phyloP scores from a whole-genome alignment of 1,140 invertebrate species.

The Tetranychus urticae region DNA sequence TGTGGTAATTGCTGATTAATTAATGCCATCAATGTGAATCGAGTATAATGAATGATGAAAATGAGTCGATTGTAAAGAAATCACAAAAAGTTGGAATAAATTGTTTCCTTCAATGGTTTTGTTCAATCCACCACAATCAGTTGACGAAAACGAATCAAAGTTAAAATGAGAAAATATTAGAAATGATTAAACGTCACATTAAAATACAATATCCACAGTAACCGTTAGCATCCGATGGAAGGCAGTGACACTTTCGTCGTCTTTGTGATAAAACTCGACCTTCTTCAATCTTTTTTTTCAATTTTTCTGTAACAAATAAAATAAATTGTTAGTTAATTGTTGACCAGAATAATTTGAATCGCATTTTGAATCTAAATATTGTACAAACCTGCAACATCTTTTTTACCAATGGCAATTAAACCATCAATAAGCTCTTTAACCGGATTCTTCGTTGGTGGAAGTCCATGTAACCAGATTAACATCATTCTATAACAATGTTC shows the following conservation, averaged over 20 bases:
- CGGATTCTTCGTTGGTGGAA: constrained; percentile 32
- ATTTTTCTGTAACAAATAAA: constrained; percentile 10
- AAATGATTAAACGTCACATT: neutral
- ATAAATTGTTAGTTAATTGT: neutral
- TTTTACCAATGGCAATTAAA: constrained; percentile 31
- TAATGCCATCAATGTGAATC: no score
- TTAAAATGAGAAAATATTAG: no score
- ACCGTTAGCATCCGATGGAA: neutral
- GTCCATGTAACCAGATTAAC: constrained; percentile 40
- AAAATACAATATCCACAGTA: neutral
- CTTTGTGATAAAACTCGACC: neutral
- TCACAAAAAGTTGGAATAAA: no score
- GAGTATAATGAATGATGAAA: no score
- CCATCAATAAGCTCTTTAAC: constrained; percentile 38
- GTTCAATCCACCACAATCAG: no score
- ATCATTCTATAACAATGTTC: constrained; percentile 44
- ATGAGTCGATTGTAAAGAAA: no score
- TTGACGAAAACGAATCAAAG: no score
- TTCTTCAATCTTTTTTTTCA: constrained; percentile 14
- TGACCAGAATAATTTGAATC: neutral
- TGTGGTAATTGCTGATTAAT: no score
- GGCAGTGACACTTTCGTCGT: neutral
- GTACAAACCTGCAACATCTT: constrained; percentile 29
- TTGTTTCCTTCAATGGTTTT: no score
- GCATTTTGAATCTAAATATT: neutral